A percentile compares a stretch with the other conserved stretches of the same genome.
These are phyloP conservation scores for Elysia chlorotica DNA, from an alignment of 1,140 invertebrate genomes.

Conservation along the genomic window DNA sequence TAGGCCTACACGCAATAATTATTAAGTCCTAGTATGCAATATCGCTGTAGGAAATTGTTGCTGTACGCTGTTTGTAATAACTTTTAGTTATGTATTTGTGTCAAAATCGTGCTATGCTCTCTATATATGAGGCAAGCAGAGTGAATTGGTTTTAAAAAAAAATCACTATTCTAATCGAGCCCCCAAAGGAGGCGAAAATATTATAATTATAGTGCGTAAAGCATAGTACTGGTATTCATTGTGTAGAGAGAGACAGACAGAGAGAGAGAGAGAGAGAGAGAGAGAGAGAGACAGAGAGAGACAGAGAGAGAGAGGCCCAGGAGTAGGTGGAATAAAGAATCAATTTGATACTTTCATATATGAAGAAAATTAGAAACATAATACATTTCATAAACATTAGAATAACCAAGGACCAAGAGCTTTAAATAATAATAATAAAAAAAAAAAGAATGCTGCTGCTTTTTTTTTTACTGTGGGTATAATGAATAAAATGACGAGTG, in stretches of 20 bases:
- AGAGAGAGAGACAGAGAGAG: neutral
- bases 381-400: neutral
- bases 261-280: too few species aligned
- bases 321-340: neutral
- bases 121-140: neutral
- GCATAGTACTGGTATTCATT: neutral
- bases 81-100: too few species aligned
- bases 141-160: neutral
- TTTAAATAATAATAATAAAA: neutral
- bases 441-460: neutral
- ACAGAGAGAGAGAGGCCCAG: neutral
- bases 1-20: too few species aligned
- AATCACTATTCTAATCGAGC: neutral
- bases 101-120: neutral
- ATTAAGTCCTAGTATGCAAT: too few species aligned
- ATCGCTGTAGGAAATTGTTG: too few species aligned
- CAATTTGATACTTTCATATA: neutral
- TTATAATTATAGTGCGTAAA: neutral
- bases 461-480: neutral
- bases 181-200: neutral
- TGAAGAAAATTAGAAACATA: neutral
- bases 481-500: neutral
- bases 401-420: neutral
- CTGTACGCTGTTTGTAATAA: too few species aligned
- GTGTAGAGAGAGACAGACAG: neutral